phyloP scores from a whole-genome alignment of 1,140 invertebrate species.

The Camponotus vicinus region DNA sequence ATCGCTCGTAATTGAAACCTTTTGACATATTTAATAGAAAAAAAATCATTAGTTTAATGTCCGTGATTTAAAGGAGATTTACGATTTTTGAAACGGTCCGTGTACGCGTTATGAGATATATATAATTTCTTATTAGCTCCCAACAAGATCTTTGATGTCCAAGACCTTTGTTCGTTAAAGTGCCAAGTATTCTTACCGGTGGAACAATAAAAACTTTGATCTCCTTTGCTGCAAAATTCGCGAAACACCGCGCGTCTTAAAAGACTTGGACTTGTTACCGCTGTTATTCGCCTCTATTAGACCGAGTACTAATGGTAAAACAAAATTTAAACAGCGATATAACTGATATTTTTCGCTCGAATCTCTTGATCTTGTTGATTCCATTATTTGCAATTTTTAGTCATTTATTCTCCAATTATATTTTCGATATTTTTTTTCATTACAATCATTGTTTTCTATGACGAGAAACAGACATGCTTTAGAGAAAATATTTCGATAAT shows the following conservation, averaged over 20 bases:
- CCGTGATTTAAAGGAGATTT: neutral
- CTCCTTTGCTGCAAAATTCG: conserved; percentile 32
- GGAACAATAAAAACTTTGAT: conserved; percentile 47
- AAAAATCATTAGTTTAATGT: neutral
- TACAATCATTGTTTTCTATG: conserved; percentile 1
- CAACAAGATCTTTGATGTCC: conserved; percentile 44
- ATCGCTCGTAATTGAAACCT: neutral
- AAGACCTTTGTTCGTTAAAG: conserved; percentile 19
- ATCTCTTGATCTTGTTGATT: neutral
- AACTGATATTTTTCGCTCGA: neutral
- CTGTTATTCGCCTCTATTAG: conserved; percentile 18
- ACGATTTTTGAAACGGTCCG: neutral
- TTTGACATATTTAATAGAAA: neutral
- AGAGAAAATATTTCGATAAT: conserved; percentile 12
- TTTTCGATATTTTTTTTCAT: neutral
- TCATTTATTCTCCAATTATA: neutral
- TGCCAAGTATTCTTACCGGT: conserved; percentile 48
- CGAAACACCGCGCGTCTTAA: conserved; percentile 19
- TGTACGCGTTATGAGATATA: neutral
- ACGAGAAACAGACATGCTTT: neutral
- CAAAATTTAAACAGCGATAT: neutral
- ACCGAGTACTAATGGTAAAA: conserved; percentile 9
- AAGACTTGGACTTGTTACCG: conserved; percentile 26
- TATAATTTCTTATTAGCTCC: conserved; percentile 33
- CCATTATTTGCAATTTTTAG: neutral